Conservation (phyloP, 2,797 vertebrate species). For the Heterohyrax brucei region DNA sequence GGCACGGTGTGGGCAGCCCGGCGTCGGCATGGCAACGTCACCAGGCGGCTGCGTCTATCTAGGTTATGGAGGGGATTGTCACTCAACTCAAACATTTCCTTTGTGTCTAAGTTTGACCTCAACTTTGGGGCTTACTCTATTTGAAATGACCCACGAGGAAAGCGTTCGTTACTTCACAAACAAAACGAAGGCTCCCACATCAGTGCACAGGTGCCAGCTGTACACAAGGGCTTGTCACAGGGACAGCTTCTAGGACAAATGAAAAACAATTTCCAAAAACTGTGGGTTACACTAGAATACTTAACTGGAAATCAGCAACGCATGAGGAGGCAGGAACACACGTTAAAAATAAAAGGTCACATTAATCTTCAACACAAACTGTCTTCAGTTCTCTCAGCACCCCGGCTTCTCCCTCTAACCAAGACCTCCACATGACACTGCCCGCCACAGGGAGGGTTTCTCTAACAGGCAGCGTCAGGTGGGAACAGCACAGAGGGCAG, state of each 20-base stretch:
- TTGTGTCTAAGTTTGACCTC: constrained; percentile 42
- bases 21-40: not conserved
- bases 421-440: too few species aligned
- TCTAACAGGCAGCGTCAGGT: too few species aligned
- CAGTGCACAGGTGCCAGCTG: not conserved
- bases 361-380: not conserved
- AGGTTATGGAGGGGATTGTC: not conserved
- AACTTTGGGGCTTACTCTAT: not conserved
- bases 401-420: too few species aligned
- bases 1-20: too few species aligned
- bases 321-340: constrained; percentile 55
- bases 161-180: constrained; percentile 49
- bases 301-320: constrained; percentile 8
- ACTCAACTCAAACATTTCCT: constrained; percentile 21
- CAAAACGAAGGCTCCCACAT: constrained; percentile 64
- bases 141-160: constrained; percentile 47
- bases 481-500: not conserved
- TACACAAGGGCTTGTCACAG: not conserved
- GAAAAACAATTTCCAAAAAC: constrained; percentile 37
- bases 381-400: not conserved
- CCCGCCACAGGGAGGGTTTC: too few species aligned
- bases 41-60: rapidly evolving
- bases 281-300: not conserved
- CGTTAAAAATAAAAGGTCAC: constrained; percentile 40
- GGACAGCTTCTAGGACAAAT: not conserved